Base-by-base conservation (phyloP, 2,113 vertebrate genomes). In the Ranitomeya imitator region DNA sequence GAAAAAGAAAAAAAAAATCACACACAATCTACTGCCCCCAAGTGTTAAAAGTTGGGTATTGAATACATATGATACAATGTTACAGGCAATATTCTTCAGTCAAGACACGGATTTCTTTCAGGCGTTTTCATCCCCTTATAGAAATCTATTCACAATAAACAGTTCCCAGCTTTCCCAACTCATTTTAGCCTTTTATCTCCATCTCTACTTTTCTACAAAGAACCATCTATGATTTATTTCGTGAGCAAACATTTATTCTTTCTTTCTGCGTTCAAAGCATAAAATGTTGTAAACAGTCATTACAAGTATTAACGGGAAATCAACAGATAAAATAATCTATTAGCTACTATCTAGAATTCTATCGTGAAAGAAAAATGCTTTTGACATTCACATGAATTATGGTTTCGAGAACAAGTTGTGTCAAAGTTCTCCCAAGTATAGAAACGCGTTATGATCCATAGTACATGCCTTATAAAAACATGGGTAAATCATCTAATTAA, bases 191-290 rank as follows among this genome's bases (percentile, higher is more conserved):
- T 67, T 83, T 65, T 83, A 83, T 67, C 61, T 83, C 9, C 55
- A 59, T 26, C 69, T 45, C 23, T 69, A 74, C 67, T 31, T 74
- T 59, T 52, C 37, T 54, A 9, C 10, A 23, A 85, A 85, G 69
- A 76, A 59, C 4, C 67, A 59, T 15, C 26, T 74, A 60, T 85
- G 83, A 76, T 45, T 85, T 85, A 85, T 85, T 57, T 71, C 31
- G 83, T 13, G 16, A 85, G 55, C 83, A 85, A 76, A 85, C 69
- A 76, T 74, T 85, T 74, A 26, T 76, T 18, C 83, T 73, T 85
- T n/a, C 14, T 23, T 83, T 76, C 83, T 59, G 23, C 21, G 60
- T 60, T 74, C 69, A 74, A 85, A 59, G 54, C n/a, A 74, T 60
- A 45, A 85, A 55, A 84, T 84, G 67, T 59, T 73, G 23, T 57